phyloP scores from a whole-genome alignment of 1,140 invertebrate species.

The Drosophila novamexicana region DNA sequence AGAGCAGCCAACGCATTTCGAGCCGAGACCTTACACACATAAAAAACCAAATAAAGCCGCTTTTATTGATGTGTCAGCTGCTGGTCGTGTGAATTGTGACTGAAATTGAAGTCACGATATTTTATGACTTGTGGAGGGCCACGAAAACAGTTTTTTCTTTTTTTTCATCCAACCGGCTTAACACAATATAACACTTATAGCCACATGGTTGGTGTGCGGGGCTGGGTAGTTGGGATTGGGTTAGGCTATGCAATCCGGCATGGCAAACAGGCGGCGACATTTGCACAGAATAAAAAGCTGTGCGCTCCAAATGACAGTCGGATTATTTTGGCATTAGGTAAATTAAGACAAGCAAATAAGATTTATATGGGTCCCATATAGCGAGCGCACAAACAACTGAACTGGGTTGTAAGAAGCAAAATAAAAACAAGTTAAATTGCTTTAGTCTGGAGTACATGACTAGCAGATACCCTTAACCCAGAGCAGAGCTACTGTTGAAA shows the following conservation, averaged over 20 bases:
- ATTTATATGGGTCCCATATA: constrained; percentile 55
- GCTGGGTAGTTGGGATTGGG: not conserved
- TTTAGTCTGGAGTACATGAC: too few species aligned
- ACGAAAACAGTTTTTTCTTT: constrained; percentile 23
- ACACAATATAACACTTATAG: constrained; percentile 39
- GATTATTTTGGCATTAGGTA: constrained; percentile 56
- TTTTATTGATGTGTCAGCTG: constrained; percentile 33
- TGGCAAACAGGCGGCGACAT: constrained; percentile 32
- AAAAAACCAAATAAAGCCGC: constrained; percentile 14
- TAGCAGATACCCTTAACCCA: too few species aligned
- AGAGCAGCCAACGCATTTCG: constrained; percentile 14
- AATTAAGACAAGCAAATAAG: constrained; percentile 80
- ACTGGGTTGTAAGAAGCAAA: not conserved
- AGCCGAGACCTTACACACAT: constrained; percentile 19
- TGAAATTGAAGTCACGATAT: constrained; percentile 36
- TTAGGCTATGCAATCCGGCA: not conserved
- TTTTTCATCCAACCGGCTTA: constrained; percentile 40
- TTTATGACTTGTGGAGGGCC: constrained; percentile 38
- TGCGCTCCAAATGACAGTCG: constrained; percentile 36
- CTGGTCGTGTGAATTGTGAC: constrained; percentile 24
- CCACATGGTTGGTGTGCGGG: constrained; percentile 12
- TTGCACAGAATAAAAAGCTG: constrained; percentile 47
- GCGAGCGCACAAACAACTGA: not conserved
- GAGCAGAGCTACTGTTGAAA: too few species aligned
- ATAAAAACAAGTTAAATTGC: too few species aligned